A percentile compares a stretch with the other conserved stretches of the same genome.
These are phyloP conservation scores for Meiosimyza platycephala DNA, from an alignment of 2,888 invertebrate genomes.

Conservation along the genomic window DNA sequence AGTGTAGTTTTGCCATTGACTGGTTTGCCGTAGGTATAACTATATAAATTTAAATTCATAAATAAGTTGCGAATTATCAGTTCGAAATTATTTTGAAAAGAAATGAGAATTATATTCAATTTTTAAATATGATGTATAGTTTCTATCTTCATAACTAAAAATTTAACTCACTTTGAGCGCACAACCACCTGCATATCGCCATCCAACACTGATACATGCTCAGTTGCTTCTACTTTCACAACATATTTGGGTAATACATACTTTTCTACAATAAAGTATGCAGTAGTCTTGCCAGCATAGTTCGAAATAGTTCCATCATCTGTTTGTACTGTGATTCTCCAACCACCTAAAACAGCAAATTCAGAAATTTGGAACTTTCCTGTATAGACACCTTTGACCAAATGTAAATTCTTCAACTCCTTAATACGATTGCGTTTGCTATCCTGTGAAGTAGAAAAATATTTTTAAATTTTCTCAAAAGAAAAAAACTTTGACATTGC, in stretches of 20 bases:
- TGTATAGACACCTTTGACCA: slow-evolving; percentile 71
- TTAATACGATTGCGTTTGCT: slow-evolving; percentile 83
- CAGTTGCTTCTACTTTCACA: slow-evolving; percentile 83
- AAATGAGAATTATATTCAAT: no score
- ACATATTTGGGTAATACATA: slow-evolving; percentile 94
- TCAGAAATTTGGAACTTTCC: slow-evolving; percentile 82
- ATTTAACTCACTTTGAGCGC: slow-evolving; percentile 56
- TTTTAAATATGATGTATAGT: no score
- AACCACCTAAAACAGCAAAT: slow-evolving; percentile 85
- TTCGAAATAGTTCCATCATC: slow-evolving; percentile 42
- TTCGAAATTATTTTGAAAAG: no score
- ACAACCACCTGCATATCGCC: slow-evolving; percentile 84
- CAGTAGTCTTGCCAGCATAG: slow-evolving; percentile 46
- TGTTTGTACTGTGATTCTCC: slow-evolving; percentile 71
- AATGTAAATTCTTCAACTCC: slow-evolving; percentile 76
- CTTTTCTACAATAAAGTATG: slow-evolving; percentile 78
- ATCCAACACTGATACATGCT: slow-evolving; percentile 85
- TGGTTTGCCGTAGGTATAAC: slow-evolving; percentile 80
- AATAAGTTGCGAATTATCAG: no score
- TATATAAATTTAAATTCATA: slow-evolving; percentile 54
- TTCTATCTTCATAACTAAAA: no score
- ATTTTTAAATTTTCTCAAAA: no score
- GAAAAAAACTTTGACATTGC: no score
- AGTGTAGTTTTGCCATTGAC: slow-evolving; percentile 88
- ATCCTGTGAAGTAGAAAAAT: slow-evolving; percentile 70